phyloP scores from a whole-genome alignment of 2,888 invertebrate genomes.

The Protodeltote pygarga region DNA sequence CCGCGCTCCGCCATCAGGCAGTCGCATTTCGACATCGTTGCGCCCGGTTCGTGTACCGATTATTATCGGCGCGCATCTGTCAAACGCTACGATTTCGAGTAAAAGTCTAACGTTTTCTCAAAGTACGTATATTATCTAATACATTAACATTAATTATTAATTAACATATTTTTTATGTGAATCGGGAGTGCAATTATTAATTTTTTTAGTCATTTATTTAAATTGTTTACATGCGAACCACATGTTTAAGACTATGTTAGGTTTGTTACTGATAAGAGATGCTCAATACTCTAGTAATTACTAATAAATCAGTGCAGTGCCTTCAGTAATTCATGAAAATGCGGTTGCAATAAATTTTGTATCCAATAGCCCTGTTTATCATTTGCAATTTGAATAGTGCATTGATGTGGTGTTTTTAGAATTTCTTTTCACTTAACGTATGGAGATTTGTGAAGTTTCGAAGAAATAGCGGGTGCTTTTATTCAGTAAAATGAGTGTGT shows the following conservation, averaged over 20 bases:
- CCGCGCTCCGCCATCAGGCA: slow-evolving; percentile 63
- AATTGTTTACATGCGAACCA: slow-evolving; percentile 79
- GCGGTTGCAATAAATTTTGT: slow-evolving; percentile 1
- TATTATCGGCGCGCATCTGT: slow-evolving; percentile 64
- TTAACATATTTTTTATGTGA: slow-evolving; percentile 19
- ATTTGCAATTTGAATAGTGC: slow-evolving; percentile 28
- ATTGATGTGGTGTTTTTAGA: slow-evolving; percentile 23
- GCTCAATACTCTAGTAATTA: slow-evolving; percentile 16
- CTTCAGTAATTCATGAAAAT: slow-evolving; percentile 7
- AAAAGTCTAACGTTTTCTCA: slow-evolving; percentile 60
- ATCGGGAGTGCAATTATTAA: slow-evolving; percentile 40
- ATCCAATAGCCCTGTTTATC: slow-evolving; percentile 4
- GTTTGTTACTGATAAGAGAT: slow-evolving; percentile 43
- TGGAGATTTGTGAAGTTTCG: slow-evolving; percentile 44
- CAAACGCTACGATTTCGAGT: slow-evolving; percentile 79
- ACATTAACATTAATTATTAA: slow-evolving; percentile 25
- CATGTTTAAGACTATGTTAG: slow-evolving; percentile 66
- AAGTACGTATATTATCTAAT: slow-evolving; percentile 71
- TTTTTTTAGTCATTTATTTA: slow-evolving; percentile 46
- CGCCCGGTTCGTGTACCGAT: slow-evolving; percentile 60
- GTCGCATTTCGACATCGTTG: slow-evolving; percentile 78
- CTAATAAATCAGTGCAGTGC: slow-evolving; percentile 29
- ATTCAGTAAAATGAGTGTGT: slow-evolving; percentile 79
- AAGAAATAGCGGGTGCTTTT: slow-evolving; percentile 58
- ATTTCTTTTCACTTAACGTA: slow-evolving; percentile 36